Base-by-base conservation (phyloP, 2,888 invertebrate genomes). In the Uropetala carovei region DNA sequence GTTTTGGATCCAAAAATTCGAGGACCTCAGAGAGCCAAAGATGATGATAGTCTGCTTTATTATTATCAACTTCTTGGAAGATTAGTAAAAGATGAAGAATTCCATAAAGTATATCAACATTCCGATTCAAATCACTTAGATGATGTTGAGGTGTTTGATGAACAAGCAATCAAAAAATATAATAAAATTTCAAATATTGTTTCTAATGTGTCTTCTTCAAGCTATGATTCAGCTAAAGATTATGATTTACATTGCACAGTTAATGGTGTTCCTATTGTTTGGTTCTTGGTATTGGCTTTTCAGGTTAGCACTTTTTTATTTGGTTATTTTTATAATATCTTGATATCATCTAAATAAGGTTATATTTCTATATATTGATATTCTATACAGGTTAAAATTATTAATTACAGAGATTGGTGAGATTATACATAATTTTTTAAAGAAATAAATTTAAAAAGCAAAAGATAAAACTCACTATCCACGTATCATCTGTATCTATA, bases 71-170 rank as follows among this genome's bases (percentile, higher is more conserved):
- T 10, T 43, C 64, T 89, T 18, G 89, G 68, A 30, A 68, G n/a
- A 60, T 64, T 64, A 13, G 13, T 18, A 11, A 64, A 56, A 64
- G 89, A 89, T 18, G 16, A 27, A 11, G 64, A 43, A 64, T 43
- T 16, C n/a, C 60, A 18, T 10, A 27, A 30, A n/a, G 16, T 22
- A 64, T 18, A 64, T 89, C n/a, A 43, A 4, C 27, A 59, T 89
- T 60, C 18, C 2, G 9, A n/a, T 0, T 14, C 43, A 43, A 64
- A 89, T 27, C 13, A 68, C 16, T 64, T 64, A 16, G 30, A 89
- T 64, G 89, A 89, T 89, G 89, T 89, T 43, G 64, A 89, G 64
- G 68, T 89, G n/a, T 89, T 89, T 18, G 60, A 89, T 9, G 43
- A 64, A 11, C 30, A 43, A n/a, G 89, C 60, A 10, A 59, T 7